A percentile compares a stretch with the other conserved stretches of the same genome.
Conservation (phyloP, 2,888 invertebrate species). For the Camponotus fellah region DNA sequence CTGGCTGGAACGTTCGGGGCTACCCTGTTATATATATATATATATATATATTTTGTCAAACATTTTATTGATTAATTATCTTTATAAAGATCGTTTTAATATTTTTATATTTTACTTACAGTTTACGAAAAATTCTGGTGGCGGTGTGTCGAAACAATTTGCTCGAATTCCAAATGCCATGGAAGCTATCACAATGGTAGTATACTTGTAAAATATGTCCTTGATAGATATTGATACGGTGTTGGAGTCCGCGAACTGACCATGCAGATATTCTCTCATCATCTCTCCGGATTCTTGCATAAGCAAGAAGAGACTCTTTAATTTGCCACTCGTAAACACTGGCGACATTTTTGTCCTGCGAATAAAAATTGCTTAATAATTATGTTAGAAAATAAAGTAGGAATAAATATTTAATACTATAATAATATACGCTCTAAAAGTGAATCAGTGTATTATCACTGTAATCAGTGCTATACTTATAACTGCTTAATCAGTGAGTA, state of each 20-base stretch:
- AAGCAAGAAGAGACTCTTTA: slow-evolving; percentile 86
- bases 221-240: slow-evolving; percentile 62
- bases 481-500: no score
- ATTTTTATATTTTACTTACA: slow-evolving; percentile 65
- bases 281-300: slow-evolving; percentile 83
- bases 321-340: slow-evolving; percentile 87
- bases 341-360: slow-evolving; percentile 86
- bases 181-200: slow-evolving; percentile 79
- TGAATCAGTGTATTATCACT: no score
- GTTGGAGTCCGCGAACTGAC: slow-evolving; percentile 41
- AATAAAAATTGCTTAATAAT: not conserved
- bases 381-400: not conserved
- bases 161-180: slow-evolving; percentile 79
- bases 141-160: slow-evolving; percentile 75
- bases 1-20: no score
- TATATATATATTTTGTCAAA: not conserved
- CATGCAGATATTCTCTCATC: slow-evolving; percentile 69
- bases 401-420: not conserved
- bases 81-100: not conserved
- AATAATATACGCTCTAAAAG: not conserved
- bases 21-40: no score
- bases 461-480: no score
- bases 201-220: slow-evolving; percentile 70
- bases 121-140: slow-evolving; percentile 73
- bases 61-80: not conserved